Conservation (phyloP, 1,140 invertebrate species). For the Pseudoatta argentina region DNA sequence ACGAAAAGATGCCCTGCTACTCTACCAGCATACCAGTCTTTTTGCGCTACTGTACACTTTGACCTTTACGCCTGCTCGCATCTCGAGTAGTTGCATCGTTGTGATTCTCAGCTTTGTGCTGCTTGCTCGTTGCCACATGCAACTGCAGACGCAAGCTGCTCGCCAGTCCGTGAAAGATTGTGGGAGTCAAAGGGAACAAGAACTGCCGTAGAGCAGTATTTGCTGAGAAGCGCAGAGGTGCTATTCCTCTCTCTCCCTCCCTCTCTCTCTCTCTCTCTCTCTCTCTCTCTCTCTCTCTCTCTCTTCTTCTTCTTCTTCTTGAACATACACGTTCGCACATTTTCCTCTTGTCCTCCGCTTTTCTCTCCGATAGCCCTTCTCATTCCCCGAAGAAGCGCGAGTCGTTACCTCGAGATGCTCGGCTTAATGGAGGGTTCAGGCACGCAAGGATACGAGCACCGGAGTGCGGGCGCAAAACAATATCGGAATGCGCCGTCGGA, state of each 20-base stretch:
- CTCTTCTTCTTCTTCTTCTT: neutral
- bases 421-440: slow-evolving; percentile 73
- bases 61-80: slow-evolving; percentile 33
- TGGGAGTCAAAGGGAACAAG: slow-evolving; percentile 56
- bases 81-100: slow-evolving; percentile 29
- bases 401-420: slow-evolving; percentile 65
- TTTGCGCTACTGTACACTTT: slow-evolving; percentile 17
- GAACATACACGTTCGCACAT: neutral
- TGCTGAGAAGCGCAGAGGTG: slow-evolving; percentile 28
- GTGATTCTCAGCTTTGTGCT: slow-evolving; percentile 43
- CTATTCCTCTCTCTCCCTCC: neutral
- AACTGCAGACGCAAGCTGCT: slow-evolving; percentile 18
- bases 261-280: too few species aligned
- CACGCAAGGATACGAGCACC: slow-evolving; percentile 40
- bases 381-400: slow-evolving; percentile 45
- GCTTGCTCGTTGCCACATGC: slow-evolving; percentile 3
- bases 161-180: slow-evolving; percentile 53
- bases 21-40: neutral
- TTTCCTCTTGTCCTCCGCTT: neutral
- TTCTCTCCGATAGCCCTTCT: neutral
- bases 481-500: slow-evolving; percentile 58
- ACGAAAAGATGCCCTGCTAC: neutral
- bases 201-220: slow-evolving; percentile 51
- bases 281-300: too few species aligned
- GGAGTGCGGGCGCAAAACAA: slow-evolving; percentile 61